phyloP scores from a whole-genome alignment of 2,797 vertebrate genomes.

The Gastrophryne carolinensis region DNA sequence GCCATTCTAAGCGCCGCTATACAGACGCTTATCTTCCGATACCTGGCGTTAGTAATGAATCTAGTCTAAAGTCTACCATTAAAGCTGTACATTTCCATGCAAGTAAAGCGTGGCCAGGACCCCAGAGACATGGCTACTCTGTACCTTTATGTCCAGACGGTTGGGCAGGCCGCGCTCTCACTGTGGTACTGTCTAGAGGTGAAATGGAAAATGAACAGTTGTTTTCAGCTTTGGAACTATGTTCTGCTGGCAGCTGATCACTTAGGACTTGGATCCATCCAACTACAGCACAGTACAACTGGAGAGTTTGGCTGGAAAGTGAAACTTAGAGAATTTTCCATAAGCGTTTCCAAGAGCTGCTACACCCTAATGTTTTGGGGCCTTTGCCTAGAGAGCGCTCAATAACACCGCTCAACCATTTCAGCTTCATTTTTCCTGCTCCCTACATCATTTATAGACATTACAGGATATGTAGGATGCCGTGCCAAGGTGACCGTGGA shows the following conservation, averaged over 20 bases:
- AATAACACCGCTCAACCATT: too few relatives aligned
- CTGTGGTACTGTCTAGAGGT: constrained; percentile 1
- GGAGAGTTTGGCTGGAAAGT: constrained; percentile 22
- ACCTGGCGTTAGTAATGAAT: too few relatives aligned
- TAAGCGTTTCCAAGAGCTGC: constrained; percentile 27
- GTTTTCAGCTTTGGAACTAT: constrained; percentile 15
- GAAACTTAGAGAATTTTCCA: constrained; percentile 43
- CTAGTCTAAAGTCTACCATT: too few relatives aligned
- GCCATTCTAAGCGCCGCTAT: too few relatives aligned
- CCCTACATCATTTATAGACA: too few relatives aligned
- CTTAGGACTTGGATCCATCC: neutral
- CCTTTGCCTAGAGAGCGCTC: neutral
- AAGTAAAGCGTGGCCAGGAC: neutral
- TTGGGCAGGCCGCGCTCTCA: constrained; percentile 1
- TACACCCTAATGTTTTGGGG: constrained; percentile 29
- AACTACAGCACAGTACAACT: constrained; percentile 1
- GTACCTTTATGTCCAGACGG: neutral
- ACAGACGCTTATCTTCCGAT: too few relatives aligned
- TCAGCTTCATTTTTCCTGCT: too few relatives aligned
- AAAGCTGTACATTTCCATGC: too few relatives aligned
- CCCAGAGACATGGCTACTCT: neutral
- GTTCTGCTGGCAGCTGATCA: constrained; percentile 1
- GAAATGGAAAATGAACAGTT: constrained; percentile 8
- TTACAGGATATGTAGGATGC: too few relatives aligned
- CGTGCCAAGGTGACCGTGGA: too few relatives aligned